Evolutionary conservation across 2,888 invertebrate genomes (phyloP).

Genomic region (Melinaea marsaeus): DNA sequence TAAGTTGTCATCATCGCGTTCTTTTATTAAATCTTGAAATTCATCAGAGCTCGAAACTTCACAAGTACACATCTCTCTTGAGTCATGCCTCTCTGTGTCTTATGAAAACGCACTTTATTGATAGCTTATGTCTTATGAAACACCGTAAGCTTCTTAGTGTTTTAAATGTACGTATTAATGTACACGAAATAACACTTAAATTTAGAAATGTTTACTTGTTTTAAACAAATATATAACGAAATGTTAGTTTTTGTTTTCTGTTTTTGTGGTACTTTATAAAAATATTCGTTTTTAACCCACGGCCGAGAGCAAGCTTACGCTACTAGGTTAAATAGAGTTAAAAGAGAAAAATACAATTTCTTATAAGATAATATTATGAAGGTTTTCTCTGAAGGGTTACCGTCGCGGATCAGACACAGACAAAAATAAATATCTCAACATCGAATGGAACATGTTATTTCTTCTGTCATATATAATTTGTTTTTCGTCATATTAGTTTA

Average conservation of each 20-base stretch:
- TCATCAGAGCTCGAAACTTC: neutral
- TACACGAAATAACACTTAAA: slow-evolving; percentile 2
- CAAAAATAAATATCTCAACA: too few species aligned
- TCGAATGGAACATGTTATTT: too few species aligned
- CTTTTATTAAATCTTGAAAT: neutral
- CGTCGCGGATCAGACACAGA: too few species aligned
- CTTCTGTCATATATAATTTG: too few species aligned
- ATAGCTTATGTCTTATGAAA: slow-evolving; percentile 30
- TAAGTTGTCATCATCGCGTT: neutral
- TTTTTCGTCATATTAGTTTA: too few species aligned
- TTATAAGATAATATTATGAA: too few species aligned
- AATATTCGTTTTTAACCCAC: too few species aligned
- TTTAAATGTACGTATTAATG: slow-evolving; percentile 12
- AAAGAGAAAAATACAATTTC: too few species aligned
- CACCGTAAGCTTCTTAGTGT: slow-evolving; percentile 22
- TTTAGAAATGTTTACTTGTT: neutral
- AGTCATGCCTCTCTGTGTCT: slow-evolving; percentile 20
- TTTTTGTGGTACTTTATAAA: too few species aligned
- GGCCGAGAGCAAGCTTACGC: too few species aligned
- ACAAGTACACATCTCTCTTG: slow-evolving; percentile 21
- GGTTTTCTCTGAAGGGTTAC: too few species aligned
- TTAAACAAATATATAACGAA: neutral
- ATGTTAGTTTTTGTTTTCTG: neutral
- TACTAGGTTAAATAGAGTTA: too few species aligned
- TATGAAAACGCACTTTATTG: slow-evolving; percentile 24